Evolutionary conservation across 2,113 vertebrate genomes (phyloP).

Genomic region (Ammodytes marinus): DNA sequence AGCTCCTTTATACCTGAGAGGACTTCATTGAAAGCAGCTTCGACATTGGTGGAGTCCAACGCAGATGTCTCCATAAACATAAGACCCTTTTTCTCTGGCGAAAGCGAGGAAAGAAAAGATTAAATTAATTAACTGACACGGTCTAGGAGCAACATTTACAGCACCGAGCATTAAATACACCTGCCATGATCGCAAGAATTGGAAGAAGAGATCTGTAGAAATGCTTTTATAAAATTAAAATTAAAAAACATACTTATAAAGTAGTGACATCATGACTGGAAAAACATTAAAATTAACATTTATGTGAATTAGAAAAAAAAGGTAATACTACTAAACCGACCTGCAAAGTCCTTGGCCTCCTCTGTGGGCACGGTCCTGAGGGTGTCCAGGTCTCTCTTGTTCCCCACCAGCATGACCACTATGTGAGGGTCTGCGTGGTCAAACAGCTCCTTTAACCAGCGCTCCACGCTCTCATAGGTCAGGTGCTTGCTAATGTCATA

Average conservation of each 20-base stretch:
- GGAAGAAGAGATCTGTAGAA: not conserved
- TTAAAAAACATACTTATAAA: too few species aligned
- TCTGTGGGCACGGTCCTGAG: constrained; percentile 91
- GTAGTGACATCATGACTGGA: not conserved
- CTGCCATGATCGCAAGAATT: not conserved
- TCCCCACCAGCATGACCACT: constrained; percentile 98
- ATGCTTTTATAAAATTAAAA: not conserved
- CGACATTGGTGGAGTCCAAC: constrained; percentile 95
- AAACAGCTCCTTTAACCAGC: constrained; percentile 97
- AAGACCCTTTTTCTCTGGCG: constrained; percentile 92
- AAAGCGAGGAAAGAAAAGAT: constrained; percentile 51
- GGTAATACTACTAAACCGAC: constrained; percentile 67
- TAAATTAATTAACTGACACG: not conserved
- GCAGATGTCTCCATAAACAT: constrained; percentile 97
- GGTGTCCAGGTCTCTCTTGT: constrained; percentile 91
- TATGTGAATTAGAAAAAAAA: not conserved
- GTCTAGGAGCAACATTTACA: not conserved
- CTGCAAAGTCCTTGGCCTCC: constrained; percentile 93
- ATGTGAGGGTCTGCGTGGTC: constrained; percentile 98
- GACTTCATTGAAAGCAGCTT: constrained; percentile 95
- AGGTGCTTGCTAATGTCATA: constrained; percentile 98
- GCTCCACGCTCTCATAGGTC: constrained; percentile 95
- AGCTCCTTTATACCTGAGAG: constrained; percentile 87
- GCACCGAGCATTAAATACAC: not conserved
- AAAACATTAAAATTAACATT: too few species aligned